A percentile compares a stretch with the other conserved stretches of the same genome.
Evolutionary conservation across 2,888 invertebrate species (phyloP).

Genomic region (Drosophila parthenogenetica): DNA sequence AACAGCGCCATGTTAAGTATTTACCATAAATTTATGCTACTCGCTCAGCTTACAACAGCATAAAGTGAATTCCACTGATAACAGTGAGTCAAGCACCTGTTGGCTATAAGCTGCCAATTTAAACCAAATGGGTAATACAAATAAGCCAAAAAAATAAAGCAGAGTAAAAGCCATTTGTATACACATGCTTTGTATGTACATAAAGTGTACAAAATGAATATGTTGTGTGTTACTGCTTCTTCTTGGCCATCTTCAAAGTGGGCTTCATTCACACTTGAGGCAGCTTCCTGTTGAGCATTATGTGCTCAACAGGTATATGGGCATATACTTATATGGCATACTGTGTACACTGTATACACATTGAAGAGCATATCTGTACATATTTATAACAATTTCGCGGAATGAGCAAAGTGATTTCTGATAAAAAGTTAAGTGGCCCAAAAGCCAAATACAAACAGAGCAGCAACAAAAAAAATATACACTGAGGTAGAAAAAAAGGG

Average conservation of each 20-base stretch:
- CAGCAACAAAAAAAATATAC: slow-evolving; percentile 18
- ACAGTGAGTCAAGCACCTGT: slow-evolving; percentile 40
- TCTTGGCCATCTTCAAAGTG: slow-evolving; percentile 3
- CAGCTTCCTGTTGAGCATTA: slow-evolving; percentile 30
- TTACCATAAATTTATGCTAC: neutral
- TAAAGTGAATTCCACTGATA: neutral
- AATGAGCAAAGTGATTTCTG: slow-evolving; percentile 74
- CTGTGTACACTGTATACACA: neutral
- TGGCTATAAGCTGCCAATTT: slow-evolving; percentile 19
- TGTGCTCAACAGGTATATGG: slow-evolving; percentile 1
- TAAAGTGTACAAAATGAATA: slow-evolving; percentile 11
- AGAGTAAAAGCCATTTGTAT: slow-evolving; percentile 19
- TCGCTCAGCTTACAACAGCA: neutral
- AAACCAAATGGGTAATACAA: slow-evolving; percentile 20
- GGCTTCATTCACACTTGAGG: slow-evolving; percentile 33
- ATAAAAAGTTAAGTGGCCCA: slow-evolving; percentile 78
- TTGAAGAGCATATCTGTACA: slow-evolving; percentile 15
- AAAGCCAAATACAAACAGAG: slow-evolving; percentile 55
- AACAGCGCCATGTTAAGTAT: neutral
- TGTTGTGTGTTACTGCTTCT: neutral
- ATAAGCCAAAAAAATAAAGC: slow-evolving; percentile 3
- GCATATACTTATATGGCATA: neutral
- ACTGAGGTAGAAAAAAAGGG: slow-evolving; percentile 27
- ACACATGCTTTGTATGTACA: neutral
- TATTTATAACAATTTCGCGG: slow-evolving; percentile 69